Evolutionary conservation across 2,113 vertebrate species (phyloP).

Genomic region (Poeciliopsis retropinna): DNA sequence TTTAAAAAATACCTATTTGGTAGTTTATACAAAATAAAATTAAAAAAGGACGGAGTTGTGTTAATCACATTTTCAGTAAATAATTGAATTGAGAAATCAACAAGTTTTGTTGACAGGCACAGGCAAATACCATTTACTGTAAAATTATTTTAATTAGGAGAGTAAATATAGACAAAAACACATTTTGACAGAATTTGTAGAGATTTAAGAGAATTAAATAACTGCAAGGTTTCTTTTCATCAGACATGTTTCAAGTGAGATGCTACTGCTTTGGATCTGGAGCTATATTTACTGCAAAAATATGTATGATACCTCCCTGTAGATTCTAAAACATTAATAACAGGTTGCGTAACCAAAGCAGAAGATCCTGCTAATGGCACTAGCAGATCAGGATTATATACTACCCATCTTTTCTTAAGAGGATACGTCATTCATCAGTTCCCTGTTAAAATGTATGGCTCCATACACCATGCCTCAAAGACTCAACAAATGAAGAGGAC

Average conservation of each 20-base stretch:
- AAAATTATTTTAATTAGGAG: too few relatives aligned
- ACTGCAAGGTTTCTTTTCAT: slow-evolving; percentile 9
- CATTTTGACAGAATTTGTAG: too few relatives aligned
- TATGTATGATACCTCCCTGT: slow-evolving; percentile 51
- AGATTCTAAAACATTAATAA: slow-evolving; percentile 56
- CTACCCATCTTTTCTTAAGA: slow-evolving; percentile 60
- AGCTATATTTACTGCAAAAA: slow-evolving; percentile 58
- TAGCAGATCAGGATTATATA: slow-evolving; percentile 56
- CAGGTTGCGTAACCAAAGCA: slow-evolving; percentile 43
- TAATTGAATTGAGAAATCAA: too few relatives aligned
- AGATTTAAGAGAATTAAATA: not conserved
- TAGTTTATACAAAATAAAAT: too few relatives aligned
- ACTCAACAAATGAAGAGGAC: slow-evolving; percentile 75
- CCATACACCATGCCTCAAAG: slow-evolving; percentile 54
- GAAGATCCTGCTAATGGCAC: slow-evolving; percentile 60
- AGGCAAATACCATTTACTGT: too few relatives aligned
- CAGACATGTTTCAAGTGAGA: slow-evolving; percentile 30
- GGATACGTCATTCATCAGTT: slow-evolving; percentile 68
- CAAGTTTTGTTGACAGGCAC: too few relatives aligned
- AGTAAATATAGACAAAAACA: too few relatives aligned
- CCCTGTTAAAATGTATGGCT: slow-evolving; percentile 60
- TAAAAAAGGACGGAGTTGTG: too few relatives aligned
- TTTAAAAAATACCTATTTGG: too few relatives aligned
- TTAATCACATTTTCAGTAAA: too few relatives aligned
- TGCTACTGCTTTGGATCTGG: slow-evolving; percentile 33